Base-by-base conservation (phyloP, 1,140 invertebrate species). In the Copidosoma floridanum region DNA sequence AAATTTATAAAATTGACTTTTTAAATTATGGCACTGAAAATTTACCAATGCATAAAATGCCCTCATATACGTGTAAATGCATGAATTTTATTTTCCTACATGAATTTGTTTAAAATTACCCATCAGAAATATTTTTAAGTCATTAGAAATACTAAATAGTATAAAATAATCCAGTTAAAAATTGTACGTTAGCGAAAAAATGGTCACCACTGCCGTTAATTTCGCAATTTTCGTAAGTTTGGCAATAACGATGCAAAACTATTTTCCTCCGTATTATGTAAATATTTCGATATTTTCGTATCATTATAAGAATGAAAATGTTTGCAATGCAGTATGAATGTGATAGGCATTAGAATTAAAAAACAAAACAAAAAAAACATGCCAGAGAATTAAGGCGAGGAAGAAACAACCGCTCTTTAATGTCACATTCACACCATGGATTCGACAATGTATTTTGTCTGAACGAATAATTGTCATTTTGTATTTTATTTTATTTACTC, bases 361-460 rank as follows among this genome's bases (percentile, higher is more conserved):
- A 51, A 20, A 44, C 10, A 16, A 54, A 12, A 38, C 23, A 35
- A 37, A 56, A 38, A n/a, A 26, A 14, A 5, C 16, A 48, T 62
- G 46, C 12, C 60, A 62, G 60, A 62, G 60, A 62, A 62, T 62
- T 56, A 56, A 43, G 53, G 56, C 46, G 29, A 21, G 16, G 14
- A 41, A 56, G 20, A 50, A 14, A 37, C 12, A 62, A 2, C 20
- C n/a, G 0, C 26, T 37, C 52, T 48, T 38, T 43, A 16, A 2
- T 37, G n/a, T 21, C 40, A 50, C 24, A 56, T 61, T 43, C 40
- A 56, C 3, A 51, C 27, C 5, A 47, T 61, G 24, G 35, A 44
- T 59, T 59, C 12, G n/a, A n/a, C n/a, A n/a, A n/a, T n/a, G n/a
- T n/a, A n/a, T n/a, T n/a, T n/a, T n/a, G n/a, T n/a, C n/a, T n/a